Percentiles rank a stretch among this genome's conserved stretches.
Conservation (phyloP, 2,797 vertebrate species). For the Euphonia xanthogaster region DNA sequence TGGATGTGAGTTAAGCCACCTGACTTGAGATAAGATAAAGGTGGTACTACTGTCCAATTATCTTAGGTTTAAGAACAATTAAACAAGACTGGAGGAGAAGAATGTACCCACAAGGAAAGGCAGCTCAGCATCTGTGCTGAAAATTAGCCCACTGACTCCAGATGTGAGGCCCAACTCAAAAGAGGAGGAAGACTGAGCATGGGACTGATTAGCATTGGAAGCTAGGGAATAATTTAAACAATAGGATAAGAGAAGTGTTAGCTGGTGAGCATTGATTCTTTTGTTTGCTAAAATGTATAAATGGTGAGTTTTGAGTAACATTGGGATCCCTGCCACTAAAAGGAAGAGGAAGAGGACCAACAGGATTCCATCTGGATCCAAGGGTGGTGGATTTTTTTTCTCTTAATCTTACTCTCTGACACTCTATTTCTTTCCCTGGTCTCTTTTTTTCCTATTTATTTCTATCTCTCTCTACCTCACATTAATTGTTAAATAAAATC, state of each 20-base stretch:
- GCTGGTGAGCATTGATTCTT: neutral
- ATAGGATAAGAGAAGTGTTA: neutral
- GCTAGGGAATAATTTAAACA: rapidly evolving
- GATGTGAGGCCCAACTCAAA: neutral
- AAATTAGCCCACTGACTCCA: neutral
- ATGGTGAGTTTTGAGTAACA: neutral
- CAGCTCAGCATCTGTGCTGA: neutral
- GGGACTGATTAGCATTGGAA: neutral
- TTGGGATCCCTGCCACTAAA: neutral
- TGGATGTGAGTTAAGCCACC: neutral
- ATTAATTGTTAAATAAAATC: neutral
- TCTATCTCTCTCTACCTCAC: neutral
- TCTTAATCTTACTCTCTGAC: neutral
- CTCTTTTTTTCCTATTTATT: neutral
- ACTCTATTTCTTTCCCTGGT: neutral
- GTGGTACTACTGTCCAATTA: neutral
- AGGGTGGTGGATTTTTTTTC: neutral
- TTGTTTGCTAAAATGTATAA: neutral
- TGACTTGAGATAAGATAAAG: neutral
- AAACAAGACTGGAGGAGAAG: neutral
- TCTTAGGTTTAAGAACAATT: neutral
- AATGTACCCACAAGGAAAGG: neutral
- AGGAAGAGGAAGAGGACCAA: neutral
- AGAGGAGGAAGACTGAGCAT: neutral
- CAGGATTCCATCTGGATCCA: neutral